Base-by-base conservation (phyloP, 1,140 invertebrate genomes). In the Drosophila funebris region DNA sequence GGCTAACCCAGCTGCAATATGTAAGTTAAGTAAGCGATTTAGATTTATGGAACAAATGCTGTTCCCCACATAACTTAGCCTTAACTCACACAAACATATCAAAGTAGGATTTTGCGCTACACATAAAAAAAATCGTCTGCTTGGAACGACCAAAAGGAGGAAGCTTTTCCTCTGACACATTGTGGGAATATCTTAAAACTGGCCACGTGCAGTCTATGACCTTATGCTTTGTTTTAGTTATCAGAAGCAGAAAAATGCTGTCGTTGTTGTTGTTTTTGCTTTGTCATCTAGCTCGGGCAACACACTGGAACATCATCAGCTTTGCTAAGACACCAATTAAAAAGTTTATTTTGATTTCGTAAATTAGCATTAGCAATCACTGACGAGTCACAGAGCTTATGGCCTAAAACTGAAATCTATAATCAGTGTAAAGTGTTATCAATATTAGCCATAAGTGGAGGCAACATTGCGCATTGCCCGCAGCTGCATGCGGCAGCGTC, bases 161-260 rank as follows among this genome's bases (percentile, higher is more conserved):
- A 7, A 18, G 20, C 18, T 41, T 52, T 50, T 53, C 20, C 31
- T 20, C 1, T 29, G 62, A 27, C 54, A 43, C 68, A 76, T 66
- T 77, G 77, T 80, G 77, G 64, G 82, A 87, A 85, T 85, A 76
- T 84, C 81, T 73, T 68, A 85, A 50, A 87, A 81, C 50, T 68
- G 67, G 67, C 75, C 74, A 85, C 73, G 20, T 68, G 63, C 58
- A 66, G 31, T 41, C 48, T 13, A 46, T 33, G 33, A 44, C 33
- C 44, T 16, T 44, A 7, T 31, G 14, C 24, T 14, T 13, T 43
- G 24, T 6, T 16, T 24, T 27, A 8, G 13, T 16, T 11, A n/a
- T 18, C 48, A 43, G 4, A 46, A n/a, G n/a, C n/a, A n/a, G 11
- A 24, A 18, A 37, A 9, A 16, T 22, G 43, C 18, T 50, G 18